A percentile compares a stretch with the other conserved stretches of the same genome.
These are phyloP conservation scores for Tinamus major DNA, from an alignment of 2,797 vertebrate species.

Conservation along the genomic window DNA sequence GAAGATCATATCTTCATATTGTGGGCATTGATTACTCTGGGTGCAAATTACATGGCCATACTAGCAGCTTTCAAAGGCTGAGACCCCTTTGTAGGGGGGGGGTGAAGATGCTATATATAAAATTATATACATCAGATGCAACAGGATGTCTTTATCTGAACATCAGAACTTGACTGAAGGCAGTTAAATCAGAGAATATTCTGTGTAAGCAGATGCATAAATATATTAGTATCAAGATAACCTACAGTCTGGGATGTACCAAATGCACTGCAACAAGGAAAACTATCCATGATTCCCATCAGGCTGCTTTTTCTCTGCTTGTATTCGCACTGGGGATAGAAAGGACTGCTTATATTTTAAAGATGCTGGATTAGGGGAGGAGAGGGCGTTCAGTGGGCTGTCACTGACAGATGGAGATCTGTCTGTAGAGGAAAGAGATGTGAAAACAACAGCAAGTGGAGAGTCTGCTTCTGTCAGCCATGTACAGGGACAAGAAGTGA, in stretches of 20 bases:
- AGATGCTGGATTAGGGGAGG: background rate
- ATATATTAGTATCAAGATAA: background rate
- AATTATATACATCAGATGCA: background rate
- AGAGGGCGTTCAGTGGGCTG: background rate
- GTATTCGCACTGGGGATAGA: background rate
- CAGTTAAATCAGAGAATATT: background rate
- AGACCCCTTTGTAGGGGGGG: background rate
- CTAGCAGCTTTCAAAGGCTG: background rate
- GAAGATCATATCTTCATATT: background rate
- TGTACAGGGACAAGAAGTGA: background rate
- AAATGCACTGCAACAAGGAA: background rate
- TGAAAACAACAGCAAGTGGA: slow-evolving; percentile 5
- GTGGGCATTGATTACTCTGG: background rate
- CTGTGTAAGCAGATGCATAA: background rate
- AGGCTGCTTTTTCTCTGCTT: background rate
- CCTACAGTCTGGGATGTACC: background rate
- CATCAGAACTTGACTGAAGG: background rate
- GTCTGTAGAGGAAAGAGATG: background rate
- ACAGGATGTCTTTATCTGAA: background rate
- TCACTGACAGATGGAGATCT: slow-evolving; percentile 5
- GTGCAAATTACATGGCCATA: background rate
- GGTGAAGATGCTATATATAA: background rate
- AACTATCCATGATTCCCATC: background rate
- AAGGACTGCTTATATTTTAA: background rate
- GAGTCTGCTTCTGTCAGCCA: background rate